Percentiles rank a stretch among this genome's conserved stretches.
These are phyloP conservation scores for Chrysaora quinquecirrha DNA, from an alignment of 30 jellyfish, hydroid and myxozoan species.

Conservation along the genomic window DNA sequence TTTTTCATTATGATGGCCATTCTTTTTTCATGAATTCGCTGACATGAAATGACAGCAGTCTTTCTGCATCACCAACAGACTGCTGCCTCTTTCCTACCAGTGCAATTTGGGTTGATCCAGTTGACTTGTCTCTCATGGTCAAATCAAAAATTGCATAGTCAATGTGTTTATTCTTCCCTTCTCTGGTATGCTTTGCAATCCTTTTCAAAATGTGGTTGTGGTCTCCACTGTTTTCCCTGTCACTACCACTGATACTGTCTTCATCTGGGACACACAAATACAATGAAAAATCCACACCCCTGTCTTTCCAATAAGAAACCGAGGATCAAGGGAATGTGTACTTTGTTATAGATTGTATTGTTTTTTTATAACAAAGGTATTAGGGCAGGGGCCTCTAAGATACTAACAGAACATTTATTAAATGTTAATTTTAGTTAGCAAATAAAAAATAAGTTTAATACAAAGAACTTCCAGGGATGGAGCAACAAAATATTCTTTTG, in stretches of 20 bases:
- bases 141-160: slow-evolving; percentile 14
- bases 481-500: too few relatives aligned
- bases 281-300: not conserved
- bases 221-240: slow-evolving; percentile 27
- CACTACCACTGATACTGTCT: slow-evolving; percentile 25
- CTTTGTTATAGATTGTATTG: too few relatives aligned
- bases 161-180: slow-evolving; percentile 22
- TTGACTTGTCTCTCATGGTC: slow-evolving; percentile 31
- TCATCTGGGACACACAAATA: slow-evolving; percentile 30
- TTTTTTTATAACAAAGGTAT: too few relatives aligned
- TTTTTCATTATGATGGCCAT: slow-evolving; percentile 4
- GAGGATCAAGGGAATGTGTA: not conserved
- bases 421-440: too few relatives aligned
- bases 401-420: too few relatives aligned
- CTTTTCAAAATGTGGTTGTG: slow-evolving; percentile 17
- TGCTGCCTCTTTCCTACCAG: slow-evolving; percentile 11
- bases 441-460: too few relatives aligned
- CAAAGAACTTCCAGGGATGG: too few relatives aligned
- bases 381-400: too few relatives aligned
- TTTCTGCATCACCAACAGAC: slow-evolving; percentile 34
- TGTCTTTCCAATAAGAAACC: not conserved
- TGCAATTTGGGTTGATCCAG: slow-evolving; percentile 21
- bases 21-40: slow-evolving; percentile 26
- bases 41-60: slow-evolving; percentile 23
- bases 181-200: slow-evolving; percentile 30